Evolutionary conservation across 2,113 vertebrate genomes (phyloP).

Genomic region (Microcebus tavaratra): DNA sequence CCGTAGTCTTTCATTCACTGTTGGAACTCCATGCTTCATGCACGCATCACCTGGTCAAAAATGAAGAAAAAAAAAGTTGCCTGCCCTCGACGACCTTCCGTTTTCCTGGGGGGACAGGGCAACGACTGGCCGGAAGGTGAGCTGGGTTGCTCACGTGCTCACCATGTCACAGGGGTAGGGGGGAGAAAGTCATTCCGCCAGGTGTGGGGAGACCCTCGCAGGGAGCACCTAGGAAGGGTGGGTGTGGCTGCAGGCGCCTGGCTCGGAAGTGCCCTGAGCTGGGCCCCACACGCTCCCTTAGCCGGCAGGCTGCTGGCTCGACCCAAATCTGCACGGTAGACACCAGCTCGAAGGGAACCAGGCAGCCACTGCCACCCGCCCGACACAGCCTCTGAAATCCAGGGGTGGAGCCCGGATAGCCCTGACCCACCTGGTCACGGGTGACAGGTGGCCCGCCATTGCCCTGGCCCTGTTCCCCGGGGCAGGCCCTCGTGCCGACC

Average conservation of each 20-base stretch:
- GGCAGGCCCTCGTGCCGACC: background rate
- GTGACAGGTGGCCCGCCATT: rapidly evolving
- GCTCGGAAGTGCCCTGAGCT: background rate
- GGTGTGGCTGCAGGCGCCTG: background rate
- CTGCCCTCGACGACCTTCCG: too few relatives aligned
- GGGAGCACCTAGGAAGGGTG: background rate
- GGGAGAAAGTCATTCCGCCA: rapidly evolving
- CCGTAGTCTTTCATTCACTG: background rate
- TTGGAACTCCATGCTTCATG: background rate
- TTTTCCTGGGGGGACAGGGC: background rate
- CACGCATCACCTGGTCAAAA: too few relatives aligned
- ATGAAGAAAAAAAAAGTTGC: too few relatives aligned
- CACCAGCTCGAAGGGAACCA: background rate
- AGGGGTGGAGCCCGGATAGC: background rate
- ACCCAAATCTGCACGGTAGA: background rate
- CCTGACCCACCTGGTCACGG: too few relatives aligned
- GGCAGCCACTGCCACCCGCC: rapidly evolving
- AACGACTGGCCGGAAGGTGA: background rate
- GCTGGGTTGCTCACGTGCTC: background rate
- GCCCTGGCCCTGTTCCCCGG: rapidly evolving
- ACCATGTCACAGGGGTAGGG: too few relatives aligned
- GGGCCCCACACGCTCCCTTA: too few relatives aligned
- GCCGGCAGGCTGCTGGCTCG: background rate
- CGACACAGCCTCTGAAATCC: too few relatives aligned
- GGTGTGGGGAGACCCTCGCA: background rate